These are phyloP conservation scores for Menidia menidia DNA, from an alignment of 2,797 vertebrate genomes.

Conservation along the genomic window DNA sequence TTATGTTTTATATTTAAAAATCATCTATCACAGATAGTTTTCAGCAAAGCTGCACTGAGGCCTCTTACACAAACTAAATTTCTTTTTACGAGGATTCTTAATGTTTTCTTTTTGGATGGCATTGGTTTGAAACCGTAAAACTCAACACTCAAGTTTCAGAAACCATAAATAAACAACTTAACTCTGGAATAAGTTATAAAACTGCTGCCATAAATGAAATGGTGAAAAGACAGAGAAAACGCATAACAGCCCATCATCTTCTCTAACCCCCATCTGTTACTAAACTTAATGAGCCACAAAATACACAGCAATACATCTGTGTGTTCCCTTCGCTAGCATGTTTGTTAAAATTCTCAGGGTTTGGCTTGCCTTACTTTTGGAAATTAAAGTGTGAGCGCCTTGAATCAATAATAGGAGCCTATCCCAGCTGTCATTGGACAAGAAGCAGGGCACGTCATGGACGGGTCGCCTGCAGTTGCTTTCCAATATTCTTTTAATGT, in stretches of 20 bases:
- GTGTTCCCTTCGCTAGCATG: slow-evolving; percentile 61
- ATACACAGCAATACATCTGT: slow-evolving; percentile 68
- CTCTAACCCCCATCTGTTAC: slow-evolving; percentile 62
- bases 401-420: slow-evolving; percentile 35
- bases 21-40: too few species aligned
- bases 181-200: slow-evolving; percentile 34
- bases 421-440: slow-evolving; percentile 41
- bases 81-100: too few species aligned
- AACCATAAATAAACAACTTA: slow-evolving; percentile 32
- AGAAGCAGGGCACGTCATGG: too few species aligned
- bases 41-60: too few species aligned
- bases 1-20: too few species aligned
- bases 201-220: slow-evolving; percentile 20
- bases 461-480: too few species aligned
- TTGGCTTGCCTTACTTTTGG: slow-evolving; percentile 41
- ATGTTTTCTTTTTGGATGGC: too few species aligned
- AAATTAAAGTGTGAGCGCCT: neutral
- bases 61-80: too few species aligned
- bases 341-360: slow-evolving; percentile 47
- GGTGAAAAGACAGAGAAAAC: slow-evolving; percentile 14
- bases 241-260: slow-evolving; percentile 55
- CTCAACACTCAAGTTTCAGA: neutral
- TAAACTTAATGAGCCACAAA: slow-evolving; percentile 77
- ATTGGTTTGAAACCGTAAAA: too few species aligned
- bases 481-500: too few species aligned